These are phyloP conservation scores for Gopherus evgoodei DNA, from an alignment of 2,113 vertebrate species.

Conservation along the genomic window DNA sequence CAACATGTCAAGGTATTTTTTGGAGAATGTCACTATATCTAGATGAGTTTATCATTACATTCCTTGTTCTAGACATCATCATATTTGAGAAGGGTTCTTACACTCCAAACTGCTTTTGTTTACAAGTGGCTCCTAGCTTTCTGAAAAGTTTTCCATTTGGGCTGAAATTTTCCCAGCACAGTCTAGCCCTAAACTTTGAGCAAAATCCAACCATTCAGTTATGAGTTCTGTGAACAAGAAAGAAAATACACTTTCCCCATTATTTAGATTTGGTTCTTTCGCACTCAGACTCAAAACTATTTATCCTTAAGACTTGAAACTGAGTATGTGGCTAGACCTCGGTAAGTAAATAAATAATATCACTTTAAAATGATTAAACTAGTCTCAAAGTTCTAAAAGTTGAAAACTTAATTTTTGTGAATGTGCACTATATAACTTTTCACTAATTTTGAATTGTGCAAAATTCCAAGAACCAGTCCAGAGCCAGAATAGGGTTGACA, in stretches of 20 bases:
- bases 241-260: background rate
- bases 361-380: background rate
- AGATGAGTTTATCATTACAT: background rate
- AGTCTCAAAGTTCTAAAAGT: background rate
- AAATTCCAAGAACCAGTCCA: constrained; percentile 1
- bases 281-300: background rate
- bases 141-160: background rate
- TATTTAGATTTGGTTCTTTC: background rate
- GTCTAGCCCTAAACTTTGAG: background rate
- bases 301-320: background rate
- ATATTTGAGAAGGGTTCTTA: background rate
- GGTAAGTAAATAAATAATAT: accelerated
- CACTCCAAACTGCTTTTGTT: background rate
- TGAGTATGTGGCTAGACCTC: background rate
- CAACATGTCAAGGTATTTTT: background rate
- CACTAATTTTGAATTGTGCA: background rate
- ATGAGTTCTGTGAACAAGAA: background rate
- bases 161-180: background rate
- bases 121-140: background rate
- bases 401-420: background rate
- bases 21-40: background rate
- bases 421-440: background rate
- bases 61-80: background rate
- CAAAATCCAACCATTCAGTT: background rate
- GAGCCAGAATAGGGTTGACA: too few species aligned